phyloP scores from a whole-genome alignment of 2,888 invertebrate genomes.

The Toxonevra muliebris region DNA sequence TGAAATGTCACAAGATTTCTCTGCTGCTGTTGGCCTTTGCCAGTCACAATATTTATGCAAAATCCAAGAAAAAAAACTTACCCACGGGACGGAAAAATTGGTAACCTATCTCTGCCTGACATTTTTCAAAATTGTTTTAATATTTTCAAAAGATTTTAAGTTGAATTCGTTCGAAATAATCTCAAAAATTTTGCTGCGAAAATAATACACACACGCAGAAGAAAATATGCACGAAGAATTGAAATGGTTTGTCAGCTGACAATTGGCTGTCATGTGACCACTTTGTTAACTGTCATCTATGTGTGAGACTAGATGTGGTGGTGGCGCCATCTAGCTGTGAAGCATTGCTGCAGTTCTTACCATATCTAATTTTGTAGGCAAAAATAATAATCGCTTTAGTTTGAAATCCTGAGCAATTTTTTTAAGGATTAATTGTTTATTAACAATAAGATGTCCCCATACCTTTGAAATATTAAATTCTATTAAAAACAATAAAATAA shows the following conservation, averaged over 20 bases:
- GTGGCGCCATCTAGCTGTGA: slow-evolving; percentile 7
- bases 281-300: slow-evolving; percentile 9
- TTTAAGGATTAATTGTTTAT: no score
- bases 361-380: no score
- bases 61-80: slow-evolving; percentile 68
- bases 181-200: slow-evolving; percentile 38
- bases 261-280: slow-evolving; percentile 49
- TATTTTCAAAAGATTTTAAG: slow-evolving; percentile 22
- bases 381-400: no score
- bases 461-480: no score
- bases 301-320: neutral
- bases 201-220: slow-evolving; percentile 39
- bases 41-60: neutral
- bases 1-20: neutral
- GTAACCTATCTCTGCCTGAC: slow-evolving; percentile 87
- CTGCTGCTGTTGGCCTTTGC: neutral
- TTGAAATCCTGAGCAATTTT: no score
- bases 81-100: slow-evolving; percentile 96
- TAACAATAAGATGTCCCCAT: no score
- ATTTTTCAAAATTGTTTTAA: slow-evolving; percentile 67
- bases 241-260: slow-evolving; percentile 53
- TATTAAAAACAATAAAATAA: no score
- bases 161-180: slow-evolving; percentile 9
- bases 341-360: neutral
- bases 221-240: slow-evolving; percentile 31